Evolutionary conservation across 2,113 vertebrate genomes (phyloP).

Genomic region (Cricetomys ansorgei): DNA sequence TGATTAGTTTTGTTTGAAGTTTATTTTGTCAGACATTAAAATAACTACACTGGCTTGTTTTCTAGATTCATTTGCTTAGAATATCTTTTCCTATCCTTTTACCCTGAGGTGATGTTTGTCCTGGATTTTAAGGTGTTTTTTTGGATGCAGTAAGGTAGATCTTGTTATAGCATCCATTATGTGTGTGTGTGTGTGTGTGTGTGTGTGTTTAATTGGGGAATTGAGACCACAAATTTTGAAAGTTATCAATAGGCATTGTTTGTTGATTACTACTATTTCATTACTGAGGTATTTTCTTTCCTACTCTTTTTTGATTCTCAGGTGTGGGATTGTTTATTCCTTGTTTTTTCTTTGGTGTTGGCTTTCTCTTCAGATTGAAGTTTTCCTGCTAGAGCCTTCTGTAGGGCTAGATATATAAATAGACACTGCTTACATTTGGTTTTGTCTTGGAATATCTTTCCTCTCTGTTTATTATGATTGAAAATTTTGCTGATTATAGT

Average conservation of each 20-base stretch:
- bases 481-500: background rate
- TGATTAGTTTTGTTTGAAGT: background rate
- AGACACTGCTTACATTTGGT: background rate
- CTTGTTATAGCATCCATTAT: too few relatives aligned
- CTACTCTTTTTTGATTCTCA: background rate
- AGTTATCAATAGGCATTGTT: background rate
- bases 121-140: too few relatives aligned
- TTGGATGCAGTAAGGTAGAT: too few relatives aligned
- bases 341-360: background rate
- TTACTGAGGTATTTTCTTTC: too few relatives aligned
- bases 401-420: background rate
- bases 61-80: too few relatives aligned
- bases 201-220: too few relatives aligned
- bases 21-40: background rate
- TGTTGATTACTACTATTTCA: background rate
- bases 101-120: too few relatives aligned
- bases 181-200: too few relatives aligned
- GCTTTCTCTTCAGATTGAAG: background rate
- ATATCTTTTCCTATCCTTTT: too few relatives aligned
- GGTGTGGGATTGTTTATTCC: background rate
- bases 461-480: background rate
- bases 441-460: background rate
- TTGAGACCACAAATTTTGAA: too few relatives aligned
- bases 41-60: too few relatives aligned
- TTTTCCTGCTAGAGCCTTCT: background rate